Conservation (phyloP, 2,113 vertebrate species). For the Pomatostomus ruficeps region DNA sequence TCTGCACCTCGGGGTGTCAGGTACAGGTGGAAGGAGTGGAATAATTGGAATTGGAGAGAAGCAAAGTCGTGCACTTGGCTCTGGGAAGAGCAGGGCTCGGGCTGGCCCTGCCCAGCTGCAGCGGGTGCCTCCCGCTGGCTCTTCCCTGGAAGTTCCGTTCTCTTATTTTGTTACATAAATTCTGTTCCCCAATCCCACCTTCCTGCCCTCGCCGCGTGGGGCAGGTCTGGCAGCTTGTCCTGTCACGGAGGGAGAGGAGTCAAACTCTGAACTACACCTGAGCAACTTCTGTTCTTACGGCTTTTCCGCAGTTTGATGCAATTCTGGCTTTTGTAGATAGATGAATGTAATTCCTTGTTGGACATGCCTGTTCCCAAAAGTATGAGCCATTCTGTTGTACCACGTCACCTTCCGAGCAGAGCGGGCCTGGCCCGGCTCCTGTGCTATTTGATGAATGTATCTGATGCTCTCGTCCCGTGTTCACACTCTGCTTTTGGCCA, state of each 20-base stretch:
- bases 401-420: background rate
- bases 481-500: slow-evolving; percentile 58
- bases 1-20: accelerated
- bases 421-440: background rate
- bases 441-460: slow-evolving; percentile 56
- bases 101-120: background rate
- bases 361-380: slow-evolving; percentile 8
- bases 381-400: background rate
- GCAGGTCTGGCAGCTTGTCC: background rate
- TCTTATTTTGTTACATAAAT: background rate
- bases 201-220: background rate
- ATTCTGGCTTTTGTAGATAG: slow-evolving; percentile 50
- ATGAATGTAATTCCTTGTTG: slow-evolving; percentile 33
- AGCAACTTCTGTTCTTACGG: background rate
- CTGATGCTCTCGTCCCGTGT: slow-evolving; percentile 36
- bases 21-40: background rate
- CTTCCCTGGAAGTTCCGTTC: background rate
- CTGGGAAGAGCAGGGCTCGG: background rate
- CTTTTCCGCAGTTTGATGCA: slow-evolving; percentile 13
- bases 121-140: background rate
- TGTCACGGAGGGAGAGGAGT: background rate
- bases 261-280: background rate
- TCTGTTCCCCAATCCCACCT: background rate
- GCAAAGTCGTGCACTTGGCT: background rate
- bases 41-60: background rate